Evolutionary conservation across 2,797 vertebrate genomes (phyloP).

Genomic region (Synanceia verrucosa): DNA sequence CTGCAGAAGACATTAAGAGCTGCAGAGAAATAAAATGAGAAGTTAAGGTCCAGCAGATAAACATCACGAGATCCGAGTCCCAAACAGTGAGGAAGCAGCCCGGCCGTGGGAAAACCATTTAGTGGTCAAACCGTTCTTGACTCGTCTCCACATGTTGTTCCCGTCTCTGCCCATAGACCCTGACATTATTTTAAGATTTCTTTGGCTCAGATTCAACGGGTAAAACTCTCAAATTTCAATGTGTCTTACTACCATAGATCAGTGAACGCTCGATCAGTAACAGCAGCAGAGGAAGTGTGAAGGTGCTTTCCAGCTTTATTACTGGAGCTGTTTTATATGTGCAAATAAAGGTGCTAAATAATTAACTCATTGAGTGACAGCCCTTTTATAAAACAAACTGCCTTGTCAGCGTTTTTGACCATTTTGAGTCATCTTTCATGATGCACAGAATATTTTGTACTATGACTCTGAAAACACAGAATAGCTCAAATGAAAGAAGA

Average conservation of each 20-base stretch:
- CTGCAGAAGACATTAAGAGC: neutral
- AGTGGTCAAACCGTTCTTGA: conserved; percentile 2
- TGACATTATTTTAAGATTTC: neutral
- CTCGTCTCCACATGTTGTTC: conserved; percentile 1
- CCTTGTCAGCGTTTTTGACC: too few relatives aligned
- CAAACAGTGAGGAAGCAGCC: neutral
- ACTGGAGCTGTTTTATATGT: too few relatives aligned
- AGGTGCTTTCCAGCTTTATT: too few relatives aligned
- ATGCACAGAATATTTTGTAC: too few relatives aligned
- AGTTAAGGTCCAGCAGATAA: neutral
- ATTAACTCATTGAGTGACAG: too few relatives aligned
- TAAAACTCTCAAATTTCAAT: neutral
- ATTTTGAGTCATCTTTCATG: too few relatives aligned
- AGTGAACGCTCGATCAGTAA: too few relatives aligned
- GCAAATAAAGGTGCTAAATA: too few relatives aligned
- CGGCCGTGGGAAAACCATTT: conserved; percentile 10
- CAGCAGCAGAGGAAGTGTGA: too few relatives aligned
- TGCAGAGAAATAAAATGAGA: neutral
- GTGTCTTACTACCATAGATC: neutral
- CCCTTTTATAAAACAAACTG: too few relatives aligned
- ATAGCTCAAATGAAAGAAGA: too few relatives aligned
- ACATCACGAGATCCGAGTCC: conserved; percentile 4
- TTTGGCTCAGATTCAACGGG: neutral
- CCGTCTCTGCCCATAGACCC: neutral
- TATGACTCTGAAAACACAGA: too few relatives aligned